Percentiles rank a stretch among this genome's conserved stretches.
Conservation (phyloP, 1,140 invertebrate genomes). For the Samia ricini region DNA sequence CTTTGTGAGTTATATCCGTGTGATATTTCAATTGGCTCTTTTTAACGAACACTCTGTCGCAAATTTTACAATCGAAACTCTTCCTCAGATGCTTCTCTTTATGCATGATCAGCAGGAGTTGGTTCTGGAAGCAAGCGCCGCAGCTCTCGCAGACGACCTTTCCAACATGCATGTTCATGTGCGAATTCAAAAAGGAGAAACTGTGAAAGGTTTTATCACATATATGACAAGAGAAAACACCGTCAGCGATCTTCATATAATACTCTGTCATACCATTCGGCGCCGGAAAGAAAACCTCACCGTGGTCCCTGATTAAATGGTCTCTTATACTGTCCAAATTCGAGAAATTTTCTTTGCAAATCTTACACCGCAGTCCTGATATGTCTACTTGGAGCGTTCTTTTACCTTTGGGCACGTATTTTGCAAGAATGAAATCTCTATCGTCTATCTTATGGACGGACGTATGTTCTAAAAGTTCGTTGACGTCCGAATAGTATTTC, state of each 20-base stretch:
- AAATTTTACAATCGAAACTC: slow-evolving; percentile 32
- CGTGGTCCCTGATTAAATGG: slow-evolving; percentile 40
- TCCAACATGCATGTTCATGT: slow-evolving; percentile 58
- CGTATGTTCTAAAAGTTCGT: slow-evolving; percentile 37
- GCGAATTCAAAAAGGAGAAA: slow-evolving; percentile 39
- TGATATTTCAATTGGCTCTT: slow-evolving; percentile 47
- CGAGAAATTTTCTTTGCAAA: slow-evolving; percentile 27
- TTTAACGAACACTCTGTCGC: slow-evolving; percentile 39
- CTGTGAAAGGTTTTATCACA: slow-evolving; percentile 26
- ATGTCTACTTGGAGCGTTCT: slow-evolving; percentile 48
- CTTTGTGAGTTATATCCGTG: slow-evolving; percentile 36
- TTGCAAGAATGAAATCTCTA: slow-evolving; percentile 30
- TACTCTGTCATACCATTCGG: slow-evolving; percentile 50
- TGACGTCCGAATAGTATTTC: slow-evolving; percentile 36
- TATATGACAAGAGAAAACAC: slow-evolving; percentile 42
- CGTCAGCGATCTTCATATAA: slow-evolving; percentile 30
- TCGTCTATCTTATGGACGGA: slow-evolving; percentile 23
- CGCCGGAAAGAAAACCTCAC: slow-evolving; percentile 25
- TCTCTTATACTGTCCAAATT: slow-evolving; percentile 34
- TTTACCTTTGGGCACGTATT: slow-evolving; percentile 46
- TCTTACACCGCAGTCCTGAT: slow-evolving; percentile 45
- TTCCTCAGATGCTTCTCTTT: slow-evolving; percentile 45
- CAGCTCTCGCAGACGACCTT: slow-evolving; percentile 73
- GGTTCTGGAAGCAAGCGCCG: slow-evolving; percentile 59
- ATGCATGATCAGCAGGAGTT: slow-evolving; percentile 66